Conservation (phyloP, 2,888 invertebrate genomes). For the Campaea margaritaria region DNA sequence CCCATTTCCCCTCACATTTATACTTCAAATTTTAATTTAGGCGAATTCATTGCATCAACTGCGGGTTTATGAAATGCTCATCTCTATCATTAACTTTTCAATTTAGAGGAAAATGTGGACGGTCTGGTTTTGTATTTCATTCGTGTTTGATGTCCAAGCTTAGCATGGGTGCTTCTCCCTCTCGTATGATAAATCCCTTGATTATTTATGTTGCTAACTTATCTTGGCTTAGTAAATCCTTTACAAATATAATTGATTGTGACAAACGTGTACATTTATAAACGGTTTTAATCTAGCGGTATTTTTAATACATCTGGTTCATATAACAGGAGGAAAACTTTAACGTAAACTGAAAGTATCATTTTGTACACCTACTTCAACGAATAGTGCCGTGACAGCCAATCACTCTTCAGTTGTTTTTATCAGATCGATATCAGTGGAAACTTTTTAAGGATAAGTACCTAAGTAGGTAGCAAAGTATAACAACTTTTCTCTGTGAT, state of each 20-base stretch:
- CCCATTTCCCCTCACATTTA: slow-evolving; percentile 26
- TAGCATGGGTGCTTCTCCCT: slow-evolving; percentile 26
- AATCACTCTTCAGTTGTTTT: too few species aligned
- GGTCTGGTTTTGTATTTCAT: slow-evolving; percentile 26
- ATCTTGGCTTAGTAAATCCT: slow-evolving; percentile 4
- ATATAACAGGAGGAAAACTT: too few species aligned
- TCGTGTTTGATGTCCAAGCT: slow-evolving; percentile 35
- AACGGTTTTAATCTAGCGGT: too few species aligned
- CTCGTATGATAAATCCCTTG: slow-evolving; percentile 38
- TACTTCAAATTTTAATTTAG: slow-evolving; percentile 28
- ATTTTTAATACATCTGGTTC: too few species aligned
- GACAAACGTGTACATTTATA: too few species aligned
- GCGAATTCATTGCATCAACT: slow-evolving; percentile 22
- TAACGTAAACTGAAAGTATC: too few species aligned
- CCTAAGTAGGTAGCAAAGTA: too few species aligned
- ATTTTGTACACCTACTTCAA: too few species aligned
- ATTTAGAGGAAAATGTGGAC: slow-evolving; percentile 27
- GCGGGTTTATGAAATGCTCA: slow-evolving; percentile 18
- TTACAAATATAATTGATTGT: not conserved
- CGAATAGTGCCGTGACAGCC: too few species aligned
- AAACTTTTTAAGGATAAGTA: too few species aligned
- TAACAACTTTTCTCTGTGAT: too few species aligned
- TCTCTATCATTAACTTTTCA: slow-evolving; percentile 25
- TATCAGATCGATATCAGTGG: too few species aligned
- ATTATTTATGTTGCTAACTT: slow-evolving; percentile 44